Percentiles rank a stretch among this genome's conserved stretches.
These are phyloP conservation scores for Drosophila hamatofila DNA, from an alignment of 2,888 invertebrate genomes.

Conservation along the genomic window DNA sequence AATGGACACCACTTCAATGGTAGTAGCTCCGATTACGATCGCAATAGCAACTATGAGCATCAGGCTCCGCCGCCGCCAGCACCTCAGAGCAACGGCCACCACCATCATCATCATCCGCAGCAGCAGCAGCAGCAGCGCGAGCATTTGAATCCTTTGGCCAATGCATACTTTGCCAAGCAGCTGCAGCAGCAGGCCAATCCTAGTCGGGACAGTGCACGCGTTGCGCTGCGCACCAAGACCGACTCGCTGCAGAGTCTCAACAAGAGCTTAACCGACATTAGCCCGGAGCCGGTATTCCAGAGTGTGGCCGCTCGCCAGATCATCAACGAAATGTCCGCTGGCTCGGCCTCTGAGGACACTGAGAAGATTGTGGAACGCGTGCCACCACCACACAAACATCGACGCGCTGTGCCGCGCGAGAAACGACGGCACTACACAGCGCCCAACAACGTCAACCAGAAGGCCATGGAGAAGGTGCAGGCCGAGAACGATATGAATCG, in stretches of 20 bases:
- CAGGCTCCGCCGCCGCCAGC: slow-evolving; percentile 75
- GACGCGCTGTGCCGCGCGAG: slow-evolving; percentile 91
- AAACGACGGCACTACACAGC: slow-evolving; percentile 95
- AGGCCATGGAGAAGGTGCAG: slow-evolving; percentile 87
- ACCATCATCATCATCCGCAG: slow-evolving; percentile 70
- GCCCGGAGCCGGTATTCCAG: slow-evolving; percentile 91
- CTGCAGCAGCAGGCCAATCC: slow-evolving; percentile 76
- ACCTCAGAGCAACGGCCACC: slow-evolving; percentile 75
- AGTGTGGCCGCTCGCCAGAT: slow-evolving; percentile 95
- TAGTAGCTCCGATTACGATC: slow-evolving; percentile 76
- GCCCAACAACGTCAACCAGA: slow-evolving; percentile 90
- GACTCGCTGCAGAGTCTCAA: slow-evolving; percentile 85
- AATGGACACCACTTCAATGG: slow-evolving; percentile 65
- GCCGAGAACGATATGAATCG: slow-evolving; percentile 85
- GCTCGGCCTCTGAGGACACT: slow-evolving; percentile 85
- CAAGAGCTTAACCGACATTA: slow-evolving; percentile 87
- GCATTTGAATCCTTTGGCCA: slow-evolving; percentile 80
- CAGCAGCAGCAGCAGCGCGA: slow-evolving; percentile 71
- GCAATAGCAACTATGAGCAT: slow-evolving; percentile 82
- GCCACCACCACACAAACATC: slow-evolving; percentile 87
- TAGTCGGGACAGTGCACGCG: slow-evolving; percentile 74
- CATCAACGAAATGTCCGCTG: slow-evolving; percentile 90
- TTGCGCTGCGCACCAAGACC: slow-evolving; percentile 83
- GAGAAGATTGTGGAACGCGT: slow-evolving; percentile 85
- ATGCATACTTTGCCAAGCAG: slow-evolving; percentile 83